These are phyloP conservation scores for Hemibagrus wyckioides DNA, from an alignment of 2,113 vertebrate species.

Conservation along the genomic window DNA sequence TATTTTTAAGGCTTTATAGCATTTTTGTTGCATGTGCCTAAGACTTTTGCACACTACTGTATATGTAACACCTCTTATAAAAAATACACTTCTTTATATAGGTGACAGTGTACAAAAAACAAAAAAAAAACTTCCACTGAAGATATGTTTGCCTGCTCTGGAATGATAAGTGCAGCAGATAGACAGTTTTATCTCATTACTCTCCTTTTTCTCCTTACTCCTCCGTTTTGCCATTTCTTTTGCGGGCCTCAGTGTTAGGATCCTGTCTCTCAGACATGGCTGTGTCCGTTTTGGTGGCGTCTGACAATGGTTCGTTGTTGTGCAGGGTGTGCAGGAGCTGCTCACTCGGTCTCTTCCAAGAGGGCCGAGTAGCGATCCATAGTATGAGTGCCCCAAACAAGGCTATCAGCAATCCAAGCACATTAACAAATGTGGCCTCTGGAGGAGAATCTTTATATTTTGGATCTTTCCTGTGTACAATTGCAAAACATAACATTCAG, in stretches of 20 bases:
- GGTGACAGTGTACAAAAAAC: neutral
- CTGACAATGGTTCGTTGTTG: slow-evolving; percentile 59
- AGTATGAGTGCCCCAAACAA: slow-evolving; percentile 82
- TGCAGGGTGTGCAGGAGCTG: slow-evolving; percentile 59
- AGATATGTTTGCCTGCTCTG: neutral
- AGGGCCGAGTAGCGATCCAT: slow-evolving; percentile 85
- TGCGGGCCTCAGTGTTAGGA: slow-evolving; percentile 71
- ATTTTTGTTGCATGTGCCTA: too few relatives aligned
- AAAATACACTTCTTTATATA: neutral
- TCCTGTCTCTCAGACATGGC: slow-evolving; percentile 64
- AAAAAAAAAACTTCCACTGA: too few relatives aligned
- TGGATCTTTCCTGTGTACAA: slow-evolving; percentile 61
- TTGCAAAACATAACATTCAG: neutral
- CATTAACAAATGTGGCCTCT: slow-evolving; percentile 86
- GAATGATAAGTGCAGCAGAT: neutral
- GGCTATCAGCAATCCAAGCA: slow-evolving; percentile 83
- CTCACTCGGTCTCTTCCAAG: slow-evolving; percentile 89
- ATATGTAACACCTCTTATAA: neutral
- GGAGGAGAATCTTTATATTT: slow-evolving; percentile 81
- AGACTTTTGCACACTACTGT: too few relatives aligned
- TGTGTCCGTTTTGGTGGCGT: slow-evolving; percentile 59
- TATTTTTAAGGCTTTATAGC: too few relatives aligned
- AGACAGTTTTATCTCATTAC: neutral
- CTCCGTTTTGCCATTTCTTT: slow-evolving; percentile 76
- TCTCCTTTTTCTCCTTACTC: slow-evolving; percentile 59